A percentile compares a stretch with the other conserved stretches of the same genome.
Conservation (phyloP, 1,140 invertebrate species). For the Nephila pilipes region DNA sequence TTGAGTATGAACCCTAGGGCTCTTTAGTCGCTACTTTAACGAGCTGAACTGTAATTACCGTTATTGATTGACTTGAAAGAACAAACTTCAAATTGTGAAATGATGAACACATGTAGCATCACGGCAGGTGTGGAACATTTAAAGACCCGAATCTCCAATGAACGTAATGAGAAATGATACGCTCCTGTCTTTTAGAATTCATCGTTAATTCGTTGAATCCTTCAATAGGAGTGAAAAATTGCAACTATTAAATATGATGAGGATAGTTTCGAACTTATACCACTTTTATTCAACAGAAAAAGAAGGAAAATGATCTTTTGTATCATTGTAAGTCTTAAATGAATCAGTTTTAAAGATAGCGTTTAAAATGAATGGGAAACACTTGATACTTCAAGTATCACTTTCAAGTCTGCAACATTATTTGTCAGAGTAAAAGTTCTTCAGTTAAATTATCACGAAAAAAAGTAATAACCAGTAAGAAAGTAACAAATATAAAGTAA, state of each 20-base stretch:
- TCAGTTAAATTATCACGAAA: no score
- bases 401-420: background rate
- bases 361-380: no score
- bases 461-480: no score
- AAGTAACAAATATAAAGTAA: no score
- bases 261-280: background rate
- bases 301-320: background rate
- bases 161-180: slow-evolving; percentile 18
- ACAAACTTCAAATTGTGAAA: slow-evolving; percentile 22
- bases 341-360: no score
- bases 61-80: slow-evolving; percentile 48
- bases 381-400: no score
- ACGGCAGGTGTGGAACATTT: slow-evolving; percentile 7
- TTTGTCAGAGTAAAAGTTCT: background rate
- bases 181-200: background rate
- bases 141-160: background rate
- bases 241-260: background rate
- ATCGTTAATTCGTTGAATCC: background rate
- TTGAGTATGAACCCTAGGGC: slow-evolving; percentile 4
- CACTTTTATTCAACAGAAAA: background rate
- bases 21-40: slow-evolving; percentile 50
- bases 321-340: background rate
- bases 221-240: background rate
- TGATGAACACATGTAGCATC: slow-evolving; percentile 10
- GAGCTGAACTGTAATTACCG: slow-evolving; percentile 43